Percentiles rank a stretch among this genome's conserved stretches.
These are phyloP conservation scores for Hydrozoanthus gracilis DNA, from an alignment of 92 coral and sea anemone genomes.

Conservation along the genomic window DNA sequence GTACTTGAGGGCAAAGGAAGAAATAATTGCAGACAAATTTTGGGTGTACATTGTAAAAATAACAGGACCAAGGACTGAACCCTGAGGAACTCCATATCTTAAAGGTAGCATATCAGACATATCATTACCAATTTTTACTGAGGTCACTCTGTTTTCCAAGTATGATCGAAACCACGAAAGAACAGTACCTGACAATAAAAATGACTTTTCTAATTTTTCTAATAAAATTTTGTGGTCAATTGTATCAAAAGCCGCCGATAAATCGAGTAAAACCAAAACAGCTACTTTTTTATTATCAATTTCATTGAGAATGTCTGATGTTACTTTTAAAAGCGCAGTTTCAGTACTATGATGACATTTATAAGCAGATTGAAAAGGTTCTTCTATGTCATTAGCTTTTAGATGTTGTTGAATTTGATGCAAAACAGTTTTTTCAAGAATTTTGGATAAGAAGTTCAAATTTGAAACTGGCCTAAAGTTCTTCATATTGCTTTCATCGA, in stretches of 20 bases:
- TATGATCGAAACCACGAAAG: not conserved
- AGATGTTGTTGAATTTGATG: not conserved
- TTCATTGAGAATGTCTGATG: not conserved
- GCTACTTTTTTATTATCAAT: not conserved
- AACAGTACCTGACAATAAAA: not conserved
- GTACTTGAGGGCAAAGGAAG: conserved; percentile 5
- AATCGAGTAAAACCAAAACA: not conserved
- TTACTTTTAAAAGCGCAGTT: no score
- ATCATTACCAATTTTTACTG: not conserved
- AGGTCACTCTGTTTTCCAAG: not conserved
- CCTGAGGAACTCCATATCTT: conserved; percentile 15
- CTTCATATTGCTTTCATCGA: not conserved
- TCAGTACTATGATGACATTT: not conserved
- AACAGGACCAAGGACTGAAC: conserved; percentile 21
- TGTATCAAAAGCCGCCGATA: not conserved
- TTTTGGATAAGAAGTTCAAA: not conserved
- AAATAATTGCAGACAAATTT: conserved; percentile 4
- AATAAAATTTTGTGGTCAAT: not conserved
- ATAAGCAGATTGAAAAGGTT: not conserved
- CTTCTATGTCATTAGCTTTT: not conserved
- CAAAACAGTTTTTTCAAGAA: not conserved
- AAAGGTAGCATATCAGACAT: not conserved
- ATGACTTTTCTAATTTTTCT: not conserved
- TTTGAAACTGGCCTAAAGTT: not conserved
- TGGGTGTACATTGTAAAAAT: conserved; percentile 6